Evolutionary conservation across 2,888 invertebrate genomes (phyloP), one percentile per base, ranked within the genome.

Genomic region (Rhagium mordax): DNA sequence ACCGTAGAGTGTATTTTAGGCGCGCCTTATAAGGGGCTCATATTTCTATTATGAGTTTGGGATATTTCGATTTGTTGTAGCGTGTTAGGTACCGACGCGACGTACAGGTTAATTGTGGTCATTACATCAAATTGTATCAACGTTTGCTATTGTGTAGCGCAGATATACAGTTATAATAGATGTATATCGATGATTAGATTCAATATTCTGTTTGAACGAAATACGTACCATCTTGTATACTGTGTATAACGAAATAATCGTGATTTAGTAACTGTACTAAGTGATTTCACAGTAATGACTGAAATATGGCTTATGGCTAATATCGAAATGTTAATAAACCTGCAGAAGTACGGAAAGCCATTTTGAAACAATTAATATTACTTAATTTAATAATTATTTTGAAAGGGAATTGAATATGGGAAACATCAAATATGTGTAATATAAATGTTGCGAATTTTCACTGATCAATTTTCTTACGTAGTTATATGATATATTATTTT

Each of bases 61-160:
- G 64, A 70, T 62, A 68, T 65, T 74, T 69, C 60, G 69, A 74
- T 74, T 74, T 64, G 74, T 69, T 71, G 61, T 69, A 69, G 74
- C 53, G 65, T 68, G 60, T 51, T 71, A 60, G 53, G 41, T 65
- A 69, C 60, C 64, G 53, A 74, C 61, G 29, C 6, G n/a, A n/a
- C n/a, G n/a, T 61, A 60, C 47, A 66, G 53, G 66, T 74, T 68
- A 74, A 74, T 71, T 74, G 71, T 53, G 65, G 69, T 61, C 69
- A 51, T 71, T 66, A 64, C 69, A 59, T 73, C 68, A 57, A 69
- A 74, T 71, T 74, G 64, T 69, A 71, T 69, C 66, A 66, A 27
- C 57, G 57, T 66, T 72, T 53, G 55, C 66, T 55, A 74, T 74
- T 71, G 71, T 74, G 61, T 55, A 60, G 33, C 29, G 10, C 7